Evolutionary conservation across 2,797 vertebrate species (phyloP), one percentile per base, ranked within the genome.

Genomic region (Toxotes lorentzi): DNA sequence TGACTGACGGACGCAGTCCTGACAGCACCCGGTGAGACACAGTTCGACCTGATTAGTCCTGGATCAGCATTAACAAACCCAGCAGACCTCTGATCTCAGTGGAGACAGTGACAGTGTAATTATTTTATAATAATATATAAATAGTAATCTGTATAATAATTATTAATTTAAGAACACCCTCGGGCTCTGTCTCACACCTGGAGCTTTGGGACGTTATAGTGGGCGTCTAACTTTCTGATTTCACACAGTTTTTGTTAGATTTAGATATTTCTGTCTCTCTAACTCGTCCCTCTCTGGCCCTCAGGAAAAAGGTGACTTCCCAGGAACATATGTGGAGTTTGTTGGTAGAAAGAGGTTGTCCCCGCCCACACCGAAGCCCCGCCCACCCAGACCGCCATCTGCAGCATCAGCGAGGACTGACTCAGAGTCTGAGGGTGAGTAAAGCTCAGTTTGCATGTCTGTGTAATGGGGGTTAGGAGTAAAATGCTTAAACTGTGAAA

Each of bases 281-380:
- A 9, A 59, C 43, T 60, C 0, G 4, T 51, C 21, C 1, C 10
- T n/a, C 38, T 65, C 30, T 38, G 14, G 0, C 14, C 23, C 0
- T 23, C 79, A 94, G 92, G 97, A 97, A 83, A 96, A 96, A 65
- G 97, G 97, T 0, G 96, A 97, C 93, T 98, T 98, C 66, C 97
- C 97, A 0, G 97, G 97, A 78, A 98, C 97, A 3, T 98, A 97
- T 0, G 97, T 98, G 80, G 97, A 97, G 88, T 98, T 97, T 41
- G 93, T 97, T 0, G 97, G 97, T 85, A 95, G 95, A 70, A 97
- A 96, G 91, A 96, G 94, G 84, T 97, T 98, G 91, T 96, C 96
- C 0, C 97, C 97, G 16, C 97, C 97, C 17, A 98, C 97, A 1
- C 97, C 97, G 0, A 98, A 98, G 90, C 97, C 97, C 71, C 95